These are phyloP conservation scores for Cacatua alba DNA, from an alignment of 2,113 vertebrate genomes.

Conservation along the genomic window DNA sequence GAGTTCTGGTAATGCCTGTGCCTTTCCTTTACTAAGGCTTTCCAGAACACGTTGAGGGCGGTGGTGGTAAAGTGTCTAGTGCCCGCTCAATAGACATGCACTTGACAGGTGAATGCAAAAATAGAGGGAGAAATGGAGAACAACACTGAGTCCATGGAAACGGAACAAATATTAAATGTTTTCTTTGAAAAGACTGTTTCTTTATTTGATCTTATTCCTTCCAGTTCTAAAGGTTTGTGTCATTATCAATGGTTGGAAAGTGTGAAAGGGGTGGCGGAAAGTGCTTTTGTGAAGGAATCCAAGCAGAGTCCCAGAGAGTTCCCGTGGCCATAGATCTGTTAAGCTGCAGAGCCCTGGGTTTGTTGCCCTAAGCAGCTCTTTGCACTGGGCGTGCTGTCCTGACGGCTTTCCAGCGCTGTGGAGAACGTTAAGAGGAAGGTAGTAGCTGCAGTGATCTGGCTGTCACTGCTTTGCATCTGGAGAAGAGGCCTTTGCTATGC, in stretches of 20 bases:
- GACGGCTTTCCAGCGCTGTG: too few species aligned
- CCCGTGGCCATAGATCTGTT: rapidly evolving
- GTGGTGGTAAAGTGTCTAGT: not conserved
- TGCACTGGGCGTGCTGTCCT: not conserved
- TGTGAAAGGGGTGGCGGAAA: not conserved
- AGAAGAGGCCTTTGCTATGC: not conserved
- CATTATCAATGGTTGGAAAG: not conserved
- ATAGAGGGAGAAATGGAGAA: not conserved
- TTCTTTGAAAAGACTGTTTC: not conserved
- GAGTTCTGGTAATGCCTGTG: not conserved
- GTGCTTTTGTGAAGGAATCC: not conserved
- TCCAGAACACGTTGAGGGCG: not conserved
- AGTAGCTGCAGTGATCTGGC: not conserved
- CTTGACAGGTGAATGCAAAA: not conserved
- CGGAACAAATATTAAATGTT: not conserved
- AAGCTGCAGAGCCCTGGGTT: not conserved
- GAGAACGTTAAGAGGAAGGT: not conserved
- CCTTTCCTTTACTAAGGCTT: not conserved
- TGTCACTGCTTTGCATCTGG: not conserved
- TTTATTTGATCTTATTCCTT: not conserved
- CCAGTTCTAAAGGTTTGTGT: not conserved
- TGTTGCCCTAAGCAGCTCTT: not conserved
- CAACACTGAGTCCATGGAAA: rapidly evolving
- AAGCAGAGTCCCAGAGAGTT: not conserved
- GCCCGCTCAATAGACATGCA: not conserved